These are phyloP conservation scores for Malacosoma neustria DNA, from an alignment of 2,888 invertebrate species.

Conservation along the genomic window DNA sequence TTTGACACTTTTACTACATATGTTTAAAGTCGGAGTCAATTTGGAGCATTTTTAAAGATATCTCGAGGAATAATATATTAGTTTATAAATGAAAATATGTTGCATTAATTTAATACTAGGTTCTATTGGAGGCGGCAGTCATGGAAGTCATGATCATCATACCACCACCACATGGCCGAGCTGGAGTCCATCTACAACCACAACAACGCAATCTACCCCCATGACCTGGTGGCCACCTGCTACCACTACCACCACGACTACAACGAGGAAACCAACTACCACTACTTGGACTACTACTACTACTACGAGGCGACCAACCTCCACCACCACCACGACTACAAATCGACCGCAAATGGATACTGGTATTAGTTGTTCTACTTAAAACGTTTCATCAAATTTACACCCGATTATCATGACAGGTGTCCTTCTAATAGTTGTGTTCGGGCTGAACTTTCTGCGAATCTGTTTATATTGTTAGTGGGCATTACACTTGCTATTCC, in stretches of 20 bases:
- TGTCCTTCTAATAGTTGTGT: no score
- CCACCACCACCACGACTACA: slow-evolving; percentile 27
- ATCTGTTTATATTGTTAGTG: no score
- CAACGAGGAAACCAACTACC: slow-evolving; percentile 17
- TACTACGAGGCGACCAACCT: slow-evolving; percentile 16
- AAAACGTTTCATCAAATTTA: no score
- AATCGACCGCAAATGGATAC: slow-evolving; percentile 20
- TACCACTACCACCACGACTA: slow-evolving; percentile 30
- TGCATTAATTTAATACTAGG: slow-evolving; percentile 16
- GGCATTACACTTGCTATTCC: no score
- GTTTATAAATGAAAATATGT: background rate
- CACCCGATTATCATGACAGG: no score
- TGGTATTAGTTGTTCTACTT: no score
- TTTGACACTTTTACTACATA: no score
- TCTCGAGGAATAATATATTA: background rate
- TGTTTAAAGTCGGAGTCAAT: no score
- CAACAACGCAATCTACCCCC: slow-evolving; percentile 37
- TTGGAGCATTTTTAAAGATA: no score
- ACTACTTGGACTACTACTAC: slow-evolving; percentile 26
- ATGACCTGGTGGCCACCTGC: slow-evolving; percentile 50
- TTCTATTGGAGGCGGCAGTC: slow-evolving; percentile 33
- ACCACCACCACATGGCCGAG: slow-evolving; percentile 58
- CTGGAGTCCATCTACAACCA: slow-evolving; percentile 52
- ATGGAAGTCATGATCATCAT: slow-evolving; percentile 39
- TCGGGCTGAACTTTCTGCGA: no score